Conservation (phyloP, 2,797 vertebrate genomes). For the Schizopygopsis pylzovi region DNA sequence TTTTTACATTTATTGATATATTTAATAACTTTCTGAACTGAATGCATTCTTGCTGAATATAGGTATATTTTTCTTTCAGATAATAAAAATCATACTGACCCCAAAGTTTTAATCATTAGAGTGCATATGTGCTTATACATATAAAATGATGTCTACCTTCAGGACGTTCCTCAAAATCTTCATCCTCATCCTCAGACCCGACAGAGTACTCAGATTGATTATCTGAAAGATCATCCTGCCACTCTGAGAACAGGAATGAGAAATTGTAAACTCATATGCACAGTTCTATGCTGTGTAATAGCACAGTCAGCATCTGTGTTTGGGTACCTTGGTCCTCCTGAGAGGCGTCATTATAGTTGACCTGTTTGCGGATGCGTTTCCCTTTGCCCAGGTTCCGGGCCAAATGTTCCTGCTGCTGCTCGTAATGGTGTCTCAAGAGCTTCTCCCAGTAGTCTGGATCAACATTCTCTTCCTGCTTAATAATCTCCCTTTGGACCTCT, state of each 20-base stretch:
- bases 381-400: constrained; percentile 96
- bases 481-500: constrained; percentile 97
- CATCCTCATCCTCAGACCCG: constrained; percentile 98
- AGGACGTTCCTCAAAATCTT: constrained; percentile 97
- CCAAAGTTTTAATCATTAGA: neutral
- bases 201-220: constrained; percentile 99
- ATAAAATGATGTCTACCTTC: constrained; percentile 79
- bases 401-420: constrained; percentile 98
- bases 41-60: neutral
- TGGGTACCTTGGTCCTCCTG: constrained; percentile 97
- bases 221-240: constrained; percentile 98
- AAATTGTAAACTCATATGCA: constrained; percentile 61
- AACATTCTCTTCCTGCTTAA: constrained; percentile 99
- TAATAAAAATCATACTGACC: neutral
- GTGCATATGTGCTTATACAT: neutral
- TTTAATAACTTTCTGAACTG: neutral
- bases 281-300: constrained; percentile 8
- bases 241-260: constrained; percentile 87
- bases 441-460: constrained; percentile 99
- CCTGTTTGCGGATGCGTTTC: constrained; percentile 97
- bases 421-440: constrained; percentile 94
- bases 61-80: neutral
- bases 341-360: constrained; percentile 98
- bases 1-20: neutral
- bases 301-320: constrained; percentile 19